Evolutionary conservation across 2,797 vertebrate genomes (phyloP).

Genomic region (Melanotaenia trifasciata): DNA sequence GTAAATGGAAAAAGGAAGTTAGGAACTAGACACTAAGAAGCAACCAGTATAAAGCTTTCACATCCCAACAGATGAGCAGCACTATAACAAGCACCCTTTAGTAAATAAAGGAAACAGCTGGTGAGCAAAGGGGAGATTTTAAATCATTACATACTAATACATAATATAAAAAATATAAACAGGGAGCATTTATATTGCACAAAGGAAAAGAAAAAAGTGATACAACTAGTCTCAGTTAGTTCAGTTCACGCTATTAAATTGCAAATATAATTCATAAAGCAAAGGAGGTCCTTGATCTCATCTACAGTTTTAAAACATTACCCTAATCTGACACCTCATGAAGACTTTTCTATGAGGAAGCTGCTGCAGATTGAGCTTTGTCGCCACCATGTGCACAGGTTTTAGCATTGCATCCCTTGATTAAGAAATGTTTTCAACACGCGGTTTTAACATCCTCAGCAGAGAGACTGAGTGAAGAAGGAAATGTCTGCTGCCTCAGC

Average conservation of each 20-base stretch:
- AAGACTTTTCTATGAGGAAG: too few species aligned
- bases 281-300: neutral
- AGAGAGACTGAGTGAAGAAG: constrained; percentile 20
- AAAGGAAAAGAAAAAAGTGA: neutral
- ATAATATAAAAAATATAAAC: neutral
- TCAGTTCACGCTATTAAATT: neutral
- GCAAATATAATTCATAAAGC: neutral
- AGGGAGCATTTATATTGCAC: neutral
- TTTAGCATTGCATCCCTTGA: neutral
- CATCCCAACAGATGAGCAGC: too few species aligned
- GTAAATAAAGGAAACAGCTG: neutral
- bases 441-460: constrained; percentile 12
- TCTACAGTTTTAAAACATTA: neutral
- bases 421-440: neutral
- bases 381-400: constrained; percentile 11
- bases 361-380: neutral
- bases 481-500: neutral
- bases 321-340: neutral
- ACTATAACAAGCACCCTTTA: too few species aligned
- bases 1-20: too few species aligned
- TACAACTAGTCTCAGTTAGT: neutral
- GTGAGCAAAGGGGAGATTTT: neutral
- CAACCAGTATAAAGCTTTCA: too few species aligned
- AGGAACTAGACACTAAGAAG: too few species aligned
- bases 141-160: neutral